Evolutionary conservation across 2,113 vertebrate genomes (phyloP).

Genomic region (Onychostruthus taczanowskii): DNA sequence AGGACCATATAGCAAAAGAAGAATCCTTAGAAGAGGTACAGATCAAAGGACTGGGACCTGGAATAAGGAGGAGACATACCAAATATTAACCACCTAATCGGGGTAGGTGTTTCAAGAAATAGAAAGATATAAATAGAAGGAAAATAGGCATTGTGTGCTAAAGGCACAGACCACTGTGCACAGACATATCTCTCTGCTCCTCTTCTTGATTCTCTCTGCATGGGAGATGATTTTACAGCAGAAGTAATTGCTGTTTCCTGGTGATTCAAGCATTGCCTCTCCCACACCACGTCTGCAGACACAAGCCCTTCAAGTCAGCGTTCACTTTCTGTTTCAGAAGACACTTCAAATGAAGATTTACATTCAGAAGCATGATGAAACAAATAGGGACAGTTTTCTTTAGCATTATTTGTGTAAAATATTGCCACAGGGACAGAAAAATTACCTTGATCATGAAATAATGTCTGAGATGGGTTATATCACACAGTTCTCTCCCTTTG

Average conservation of each 20-base stretch:
- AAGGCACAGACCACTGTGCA: not conserved
- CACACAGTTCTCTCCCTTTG: not conserved
- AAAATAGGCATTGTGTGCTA: not conserved
- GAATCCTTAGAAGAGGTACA: not conserved
- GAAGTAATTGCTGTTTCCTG: not conserved
- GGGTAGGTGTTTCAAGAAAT: not conserved
- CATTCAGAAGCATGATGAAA: not conserved
- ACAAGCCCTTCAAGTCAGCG: not conserved
- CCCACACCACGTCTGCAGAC: not conserved
- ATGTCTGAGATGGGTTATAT: slow-evolving; percentile 2
- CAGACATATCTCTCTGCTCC: not conserved
- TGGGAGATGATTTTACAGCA: not conserved
- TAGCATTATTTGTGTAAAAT: slow-evolving; percentile 29
- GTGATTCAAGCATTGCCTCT: not conserved
- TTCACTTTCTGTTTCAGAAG: not conserved
- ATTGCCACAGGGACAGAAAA: slow-evolving; percentile 1
- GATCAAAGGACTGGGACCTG: not conserved
- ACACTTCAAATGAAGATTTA: slow-evolving; percentile 12
- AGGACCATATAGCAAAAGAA: not conserved
- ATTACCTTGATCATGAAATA: slow-evolving; percentile 31
- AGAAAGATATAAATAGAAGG: not conserved
- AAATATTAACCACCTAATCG: not conserved
- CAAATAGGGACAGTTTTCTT: slow-evolving; percentile 8
- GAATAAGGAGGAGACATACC: not conserved
- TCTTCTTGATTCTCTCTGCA: not conserved